These are phyloP conservation scores for Arctocebus calabarensis DNA, from an alignment of 2,797 vertebrate genomes.

Conservation along the genomic window DNA sequence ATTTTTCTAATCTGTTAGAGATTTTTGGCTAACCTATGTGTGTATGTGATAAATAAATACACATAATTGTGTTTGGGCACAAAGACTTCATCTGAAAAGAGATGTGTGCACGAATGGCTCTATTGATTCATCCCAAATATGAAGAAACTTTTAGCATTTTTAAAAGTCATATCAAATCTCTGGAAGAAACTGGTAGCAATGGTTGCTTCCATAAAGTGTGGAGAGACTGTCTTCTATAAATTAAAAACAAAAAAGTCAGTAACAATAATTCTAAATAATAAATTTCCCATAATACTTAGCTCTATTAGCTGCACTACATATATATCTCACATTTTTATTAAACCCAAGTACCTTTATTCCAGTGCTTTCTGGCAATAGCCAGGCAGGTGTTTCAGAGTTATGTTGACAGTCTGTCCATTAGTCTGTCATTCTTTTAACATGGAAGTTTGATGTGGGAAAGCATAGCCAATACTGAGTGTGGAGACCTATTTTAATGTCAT, in stretches of 20 bases:
- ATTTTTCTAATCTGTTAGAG: not conserved
- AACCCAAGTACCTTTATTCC: not conserved
- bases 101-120: not conserved
- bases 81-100: slow-evolving; percentile 13
- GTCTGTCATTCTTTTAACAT: not conserved
- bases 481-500: not conserved
- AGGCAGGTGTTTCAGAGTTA: not conserved
- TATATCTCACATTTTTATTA: not conserved
- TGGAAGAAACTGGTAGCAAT: not conserved
- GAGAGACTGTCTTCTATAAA: not conserved
- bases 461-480: not conserved
- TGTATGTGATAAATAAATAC: not conserved
- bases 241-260: slow-evolving; percentile 30
- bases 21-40: not conserved
- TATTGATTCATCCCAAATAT: not conserved
- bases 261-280: not conserved
- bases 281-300: not conserved
- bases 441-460: not conserved
- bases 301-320: not conserved
- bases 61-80: not conserved
- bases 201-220: not conserved
- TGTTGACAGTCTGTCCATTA: not conserved
- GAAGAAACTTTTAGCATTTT: not conserved
- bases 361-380: not conserved
- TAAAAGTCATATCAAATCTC: not conserved